These are phyloP conservation scores for Pachyramphus minor DNA, from an alignment of 2,113 vertebrate genomes.

Conservation along the genomic window DNA sequence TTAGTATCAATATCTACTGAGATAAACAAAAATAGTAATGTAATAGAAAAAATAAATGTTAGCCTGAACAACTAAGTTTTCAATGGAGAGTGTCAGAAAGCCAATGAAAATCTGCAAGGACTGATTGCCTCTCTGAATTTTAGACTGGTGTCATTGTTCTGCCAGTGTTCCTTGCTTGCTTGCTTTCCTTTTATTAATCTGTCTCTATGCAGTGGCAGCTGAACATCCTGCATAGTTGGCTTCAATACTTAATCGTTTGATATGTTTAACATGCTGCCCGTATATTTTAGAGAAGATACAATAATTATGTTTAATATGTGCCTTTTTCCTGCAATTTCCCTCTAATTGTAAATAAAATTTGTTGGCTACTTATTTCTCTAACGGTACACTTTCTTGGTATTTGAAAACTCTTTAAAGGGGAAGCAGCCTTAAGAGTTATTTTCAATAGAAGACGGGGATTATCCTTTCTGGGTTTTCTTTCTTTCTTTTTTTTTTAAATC, in stretches of 20 bases:
- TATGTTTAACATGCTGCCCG: neutral
- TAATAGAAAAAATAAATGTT: constrained; percentile 50
- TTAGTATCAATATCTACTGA: neutral
- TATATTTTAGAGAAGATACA: neutral
- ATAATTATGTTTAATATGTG: neutral
- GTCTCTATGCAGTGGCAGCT: neutral
- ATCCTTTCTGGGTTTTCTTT: no score
- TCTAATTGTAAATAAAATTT: neutral
- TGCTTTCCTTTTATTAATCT: neutral
- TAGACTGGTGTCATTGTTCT: neutral
- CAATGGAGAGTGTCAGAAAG: constrained; percentile 21
- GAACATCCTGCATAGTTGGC: neutral
- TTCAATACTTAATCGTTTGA: neutral
- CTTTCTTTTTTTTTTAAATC: no score
- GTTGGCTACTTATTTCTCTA: neutral
- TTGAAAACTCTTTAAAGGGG: neutral
- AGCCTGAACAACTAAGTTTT: constrained; percentile 35
- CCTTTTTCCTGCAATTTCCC: neutral
- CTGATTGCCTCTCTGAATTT: neutral
- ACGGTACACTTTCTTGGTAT: neutral
- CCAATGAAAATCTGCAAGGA: neutral
- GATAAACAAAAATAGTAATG: constrained; percentile 34
- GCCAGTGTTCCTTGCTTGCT: neutral
- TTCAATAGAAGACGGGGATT: neutral
- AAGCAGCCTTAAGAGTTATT: neutral